phyloP scores from a whole-genome alignment of 2,797 vertebrate genomes.

The Naso thynnoides region DNA sequence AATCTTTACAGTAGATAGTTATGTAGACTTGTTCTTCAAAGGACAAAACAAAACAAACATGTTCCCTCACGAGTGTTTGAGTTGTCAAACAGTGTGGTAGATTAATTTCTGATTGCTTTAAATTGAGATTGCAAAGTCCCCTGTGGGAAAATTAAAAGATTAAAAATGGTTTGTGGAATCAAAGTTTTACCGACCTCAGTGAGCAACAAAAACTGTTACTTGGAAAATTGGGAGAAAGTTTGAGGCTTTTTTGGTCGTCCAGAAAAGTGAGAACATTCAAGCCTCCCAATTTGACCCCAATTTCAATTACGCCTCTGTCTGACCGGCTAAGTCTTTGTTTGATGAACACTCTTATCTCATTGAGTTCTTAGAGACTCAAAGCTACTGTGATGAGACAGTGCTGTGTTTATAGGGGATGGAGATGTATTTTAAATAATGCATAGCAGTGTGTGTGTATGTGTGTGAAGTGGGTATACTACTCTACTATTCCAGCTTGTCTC shows the following conservation, averaged over 20 bases:
- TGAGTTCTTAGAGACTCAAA: conserved; percentile 43
- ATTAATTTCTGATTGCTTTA: conserved; percentile 38
- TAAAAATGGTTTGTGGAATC: conserved; percentile 4
- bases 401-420: conserved; percentile 43
- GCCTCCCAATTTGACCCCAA: conserved; percentile 40
- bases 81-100: conserved; percentile 19
- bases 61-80: conserved; percentile 34
- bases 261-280: conserved; percentile 17
- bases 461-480: conserved; percentile 18
- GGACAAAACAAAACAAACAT: conserved; percentile 45
- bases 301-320: conserved; percentile 42
- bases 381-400: conserved; percentile 40
- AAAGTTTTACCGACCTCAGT: background rate
- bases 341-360: conserved; percentile 53
- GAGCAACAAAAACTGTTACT: conserved; percentile 1
- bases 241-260: background rate
- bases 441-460: conserved; percentile 34
- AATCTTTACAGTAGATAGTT: conserved; percentile 38
- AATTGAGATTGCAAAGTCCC: conserved; percentile 2
- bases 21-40: conserved; percentile 45
- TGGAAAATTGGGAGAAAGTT: conserved; percentile 8
- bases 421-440: conserved; percentile 72
- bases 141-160: conserved; percentile 3
- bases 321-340: conserved; percentile 56
- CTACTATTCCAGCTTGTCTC: conserved; percentile 51